Evolutionary conservation across 53 echinoderm and acorn worm genomes (phyloP).

Genomic region (Temnopleurus reevesii): DNA sequence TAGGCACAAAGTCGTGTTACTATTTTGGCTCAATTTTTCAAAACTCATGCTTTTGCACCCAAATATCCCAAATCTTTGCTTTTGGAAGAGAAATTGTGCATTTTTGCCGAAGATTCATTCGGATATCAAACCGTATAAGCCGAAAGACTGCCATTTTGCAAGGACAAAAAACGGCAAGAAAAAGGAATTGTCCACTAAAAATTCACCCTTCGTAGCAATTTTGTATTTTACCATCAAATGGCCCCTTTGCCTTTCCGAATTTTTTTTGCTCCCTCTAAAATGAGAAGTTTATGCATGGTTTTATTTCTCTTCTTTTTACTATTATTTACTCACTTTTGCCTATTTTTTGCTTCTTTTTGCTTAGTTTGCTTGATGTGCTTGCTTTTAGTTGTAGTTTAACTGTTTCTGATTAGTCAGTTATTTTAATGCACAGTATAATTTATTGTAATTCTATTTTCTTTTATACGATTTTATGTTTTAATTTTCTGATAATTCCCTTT

Average conservation of each 20-base stretch:
- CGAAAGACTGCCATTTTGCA: no score
- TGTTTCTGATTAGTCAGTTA: no score
- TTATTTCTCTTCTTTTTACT: not conserved
- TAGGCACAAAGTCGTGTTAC: not conserved
- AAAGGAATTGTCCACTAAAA: not conserved
- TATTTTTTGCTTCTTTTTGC: no score
- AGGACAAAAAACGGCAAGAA: no score
- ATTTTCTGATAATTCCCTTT: not conserved
- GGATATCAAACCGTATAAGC: no score
- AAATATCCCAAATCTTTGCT: not conserved
- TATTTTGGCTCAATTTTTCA: not conserved
- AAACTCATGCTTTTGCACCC: not conserved
- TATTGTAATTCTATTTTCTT: not conserved
- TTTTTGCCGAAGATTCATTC: no score
- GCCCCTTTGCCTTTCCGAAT: not conserved
- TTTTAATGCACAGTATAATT: no score
- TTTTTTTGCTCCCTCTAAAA: not conserved
- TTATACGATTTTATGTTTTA: not conserved
- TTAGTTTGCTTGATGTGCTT: not conserved
- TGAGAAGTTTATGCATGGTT: not conserved
- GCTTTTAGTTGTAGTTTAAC: constrained; percentile 14
- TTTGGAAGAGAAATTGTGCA: not conserved
- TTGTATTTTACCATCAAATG: no score
- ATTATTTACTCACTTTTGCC: not conserved
- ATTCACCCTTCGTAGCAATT: no score